A percentile compares a stretch with the other conserved stretches of the same genome.
phyloP scores from a whole-genome alignment of 2,888 invertebrate genomes.

The Busseola fusca region DNA sequence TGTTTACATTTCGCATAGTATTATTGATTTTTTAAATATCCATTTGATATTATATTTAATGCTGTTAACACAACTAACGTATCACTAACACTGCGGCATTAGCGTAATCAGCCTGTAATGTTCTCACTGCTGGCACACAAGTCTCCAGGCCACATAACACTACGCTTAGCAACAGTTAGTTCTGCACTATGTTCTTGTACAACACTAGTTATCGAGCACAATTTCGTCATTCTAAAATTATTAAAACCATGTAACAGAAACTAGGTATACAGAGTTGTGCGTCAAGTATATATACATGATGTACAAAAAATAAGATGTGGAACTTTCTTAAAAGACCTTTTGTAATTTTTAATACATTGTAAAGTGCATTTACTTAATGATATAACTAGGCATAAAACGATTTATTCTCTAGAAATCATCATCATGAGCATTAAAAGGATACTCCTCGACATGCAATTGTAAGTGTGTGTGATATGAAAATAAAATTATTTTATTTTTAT shows the following conservation, averaged over 20 bases:
- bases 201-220: conserved; percentile 35
- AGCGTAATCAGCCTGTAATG: too few relatives aligned
- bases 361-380: conserved; percentile 2
- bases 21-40: conserved; percentile 15
- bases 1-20: conserved; percentile 26
- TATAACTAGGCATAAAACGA: not conserved
- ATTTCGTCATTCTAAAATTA: not conserved
- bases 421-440: not conserved
- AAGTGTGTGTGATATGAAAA: too few relatives aligned
- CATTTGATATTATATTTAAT: not conserved
- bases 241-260: not conserved
- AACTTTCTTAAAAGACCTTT: not conserved
- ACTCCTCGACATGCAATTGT: too few relatives aligned
- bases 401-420: not conserved
- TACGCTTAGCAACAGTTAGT: conserved; percentile 4
- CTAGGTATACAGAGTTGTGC: not conserved
- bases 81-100: not conserved
- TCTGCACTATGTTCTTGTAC: not conserved
- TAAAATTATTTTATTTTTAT: not conserved
- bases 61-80: not conserved
- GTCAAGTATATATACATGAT: not conserved
- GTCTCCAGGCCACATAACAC: not conserved
- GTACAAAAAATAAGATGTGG: not conserved
- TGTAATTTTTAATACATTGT: not conserved
- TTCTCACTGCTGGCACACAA: too few relatives aligned